Evolutionary conservation across 1,140 invertebrate genomes (phyloP).

Genomic region (Cryptotermes secundus): DNA sequence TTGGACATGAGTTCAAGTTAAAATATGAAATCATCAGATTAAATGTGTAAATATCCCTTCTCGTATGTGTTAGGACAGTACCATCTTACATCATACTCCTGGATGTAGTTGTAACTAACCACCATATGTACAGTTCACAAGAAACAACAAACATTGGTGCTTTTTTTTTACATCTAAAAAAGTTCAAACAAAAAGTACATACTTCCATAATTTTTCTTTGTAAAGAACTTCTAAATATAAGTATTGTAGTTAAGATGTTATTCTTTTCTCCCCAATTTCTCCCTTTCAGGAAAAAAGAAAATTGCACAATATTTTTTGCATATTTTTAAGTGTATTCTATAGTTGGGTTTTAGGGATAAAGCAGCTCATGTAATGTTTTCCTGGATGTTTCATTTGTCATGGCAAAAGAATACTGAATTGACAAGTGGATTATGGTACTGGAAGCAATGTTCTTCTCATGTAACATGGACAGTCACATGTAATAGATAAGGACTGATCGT

Average conservation of each 20-base stretch:
- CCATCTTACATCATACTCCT: background rate
- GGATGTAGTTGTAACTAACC: background rate
- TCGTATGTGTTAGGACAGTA: background rate
- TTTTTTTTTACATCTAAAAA: background rate
- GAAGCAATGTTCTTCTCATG: no score
- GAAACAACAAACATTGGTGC: background rate
- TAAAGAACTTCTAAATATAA: background rate
- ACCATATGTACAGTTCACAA: background rate
- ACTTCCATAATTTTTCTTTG: background rate
- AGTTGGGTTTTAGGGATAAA: background rate
- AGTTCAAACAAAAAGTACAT: background rate
- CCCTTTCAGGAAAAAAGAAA: background rate
- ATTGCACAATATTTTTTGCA: background rate
- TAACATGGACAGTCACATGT: no score
- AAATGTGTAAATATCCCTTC: background rate
- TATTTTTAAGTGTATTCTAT: background rate
- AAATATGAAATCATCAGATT: background rate
- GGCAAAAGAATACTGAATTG: background rate
- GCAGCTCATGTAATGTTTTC: background rate
- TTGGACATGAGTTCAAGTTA: background rate
- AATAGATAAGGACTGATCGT: no score
- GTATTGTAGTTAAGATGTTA: background rate
- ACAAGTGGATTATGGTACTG: background rate
- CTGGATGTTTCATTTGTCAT: background rate
- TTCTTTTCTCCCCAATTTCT: background rate